Percentiles rank a stretch among this genome's conserved stretches.
These are phyloP conservation scores for Caenorhabditis brenneri DNA, from an alignment of 1,140 invertebrate species.

Conservation along the genomic window DNA sequence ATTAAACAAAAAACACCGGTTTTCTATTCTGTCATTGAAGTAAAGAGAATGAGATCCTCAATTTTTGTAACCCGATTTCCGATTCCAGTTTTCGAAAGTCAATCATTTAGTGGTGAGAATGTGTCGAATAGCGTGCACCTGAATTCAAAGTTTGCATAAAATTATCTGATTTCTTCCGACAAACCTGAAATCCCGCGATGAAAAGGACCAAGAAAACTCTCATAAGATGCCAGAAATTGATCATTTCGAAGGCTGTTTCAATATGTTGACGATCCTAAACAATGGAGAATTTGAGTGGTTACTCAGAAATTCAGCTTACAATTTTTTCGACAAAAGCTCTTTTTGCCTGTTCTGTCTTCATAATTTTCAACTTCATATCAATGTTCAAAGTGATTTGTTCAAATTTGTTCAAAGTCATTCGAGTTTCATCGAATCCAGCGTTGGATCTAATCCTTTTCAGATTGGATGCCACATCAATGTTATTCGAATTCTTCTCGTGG, in stretches of 20 bases:
- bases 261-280: conserved; percentile 20
- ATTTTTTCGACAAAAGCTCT: conserved; percentile 24
- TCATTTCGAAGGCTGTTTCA: conserved; percentile 20
- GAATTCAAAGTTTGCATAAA: neutral
- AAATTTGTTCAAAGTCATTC: neutral
- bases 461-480: conserved; percentile 14
- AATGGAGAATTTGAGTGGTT: neutral
- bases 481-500: conserved; percentile 7
- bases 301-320: neutral
- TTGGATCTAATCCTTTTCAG: neutral
- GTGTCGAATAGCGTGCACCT: neutral
- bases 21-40: too few species aligned
- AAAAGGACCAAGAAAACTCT: conserved; percentile 1
- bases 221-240: conserved; percentile 29
- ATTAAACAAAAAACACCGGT: too few species aligned
- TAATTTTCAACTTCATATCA: neutral
- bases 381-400: conserved; percentile 28
- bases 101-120: neutral
- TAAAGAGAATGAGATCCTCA: too few species aligned
- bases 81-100: too few species aligned
- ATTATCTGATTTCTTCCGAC: neutral
- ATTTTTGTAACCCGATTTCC: too few species aligned
- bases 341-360: conserved; percentile 34
- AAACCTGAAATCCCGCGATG: conserved; percentile 19
- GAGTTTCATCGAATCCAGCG: neutral